These are phyloP conservation scores for Esox niger DNA, from an alignment of 2,113 vertebrate species.

Conservation along the genomic window DNA sequence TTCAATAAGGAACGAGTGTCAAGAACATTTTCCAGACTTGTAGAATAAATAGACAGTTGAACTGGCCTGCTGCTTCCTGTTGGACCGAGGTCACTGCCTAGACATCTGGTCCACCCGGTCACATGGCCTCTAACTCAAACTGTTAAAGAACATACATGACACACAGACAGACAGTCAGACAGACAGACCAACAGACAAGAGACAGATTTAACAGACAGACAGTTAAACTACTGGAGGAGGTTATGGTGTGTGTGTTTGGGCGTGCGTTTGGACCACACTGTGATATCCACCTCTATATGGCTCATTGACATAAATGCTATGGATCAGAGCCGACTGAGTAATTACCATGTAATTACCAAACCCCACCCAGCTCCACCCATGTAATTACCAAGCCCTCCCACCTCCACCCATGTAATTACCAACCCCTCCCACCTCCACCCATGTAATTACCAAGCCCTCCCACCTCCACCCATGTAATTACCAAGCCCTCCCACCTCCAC, in stretches of 20 bases:
- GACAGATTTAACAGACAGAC: no score
- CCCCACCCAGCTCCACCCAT: constrained; percentile 58
- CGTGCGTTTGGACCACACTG: constrained; percentile 41
- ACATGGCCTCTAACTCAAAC: background rate
- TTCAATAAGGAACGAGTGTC: constrained; percentile 20
- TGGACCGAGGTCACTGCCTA: background rate
- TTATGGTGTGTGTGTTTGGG: constrained; percentile 13
- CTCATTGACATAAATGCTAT: constrained; percentile 26
- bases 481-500: constrained; percentile 53
- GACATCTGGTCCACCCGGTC: background rate
- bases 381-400: constrained; percentile 71
- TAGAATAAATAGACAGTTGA: constrained; percentile 10
- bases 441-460: constrained; percentile 71
- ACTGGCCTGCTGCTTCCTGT: no score
- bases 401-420: no score
- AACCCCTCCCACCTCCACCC: constrained; percentile 59
- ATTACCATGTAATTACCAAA: constrained; percentile 77
- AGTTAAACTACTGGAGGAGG: background rate
- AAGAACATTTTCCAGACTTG: constrained; percentile 18
- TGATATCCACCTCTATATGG: constrained; percentile 35
- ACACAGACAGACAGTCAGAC: no score
- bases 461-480: constrained; percentile 72
- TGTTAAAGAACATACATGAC: background rate
- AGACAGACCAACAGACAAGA: no score
- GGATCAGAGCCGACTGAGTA: constrained; percentile 68